These are phyloP conservation scores for Zaprionus camerounensis DNA, from an alignment of 1,140 invertebrate species.

Conservation along the genomic window DNA sequence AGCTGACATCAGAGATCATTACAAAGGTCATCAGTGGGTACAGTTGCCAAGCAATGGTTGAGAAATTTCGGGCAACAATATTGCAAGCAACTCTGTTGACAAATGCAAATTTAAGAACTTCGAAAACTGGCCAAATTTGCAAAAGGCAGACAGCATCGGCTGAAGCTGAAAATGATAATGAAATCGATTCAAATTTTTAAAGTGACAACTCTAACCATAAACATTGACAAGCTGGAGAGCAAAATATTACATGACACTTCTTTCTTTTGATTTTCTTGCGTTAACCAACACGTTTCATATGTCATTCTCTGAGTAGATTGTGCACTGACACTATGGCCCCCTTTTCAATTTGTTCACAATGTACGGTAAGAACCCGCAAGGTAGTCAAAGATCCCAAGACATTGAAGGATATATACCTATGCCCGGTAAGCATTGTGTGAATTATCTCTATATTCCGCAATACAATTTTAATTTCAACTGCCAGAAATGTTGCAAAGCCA, in stretches of 20 bases:
- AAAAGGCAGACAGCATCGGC: slow-evolving; percentile 21
- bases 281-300: slow-evolving; percentile 13
- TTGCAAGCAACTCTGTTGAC: slow-evolving; percentile 10
- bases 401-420: slow-evolving; percentile 43
- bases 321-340: slow-evolving; percentile 44
- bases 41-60: slow-evolving; percentile 52
- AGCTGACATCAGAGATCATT: slow-evolving; percentile 67
- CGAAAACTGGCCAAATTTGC: slow-evolving; percentile 62
- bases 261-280: not conserved
- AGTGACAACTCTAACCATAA: not conserved
- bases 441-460: not conserved
- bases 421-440: slow-evolving; percentile 38
- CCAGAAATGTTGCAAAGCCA: slow-evolving; percentile 34
- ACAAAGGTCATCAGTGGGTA: slow-evolving; percentile 48
- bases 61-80: slow-evolving; percentile 24
- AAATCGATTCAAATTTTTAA: slow-evolving; percentile 6
- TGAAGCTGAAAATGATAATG: slow-evolving; percentile 5
- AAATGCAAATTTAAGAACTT: slow-evolving; percentile 73
- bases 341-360: slow-evolving; percentile 47
- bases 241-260: not conserved
- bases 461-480: not conserved
- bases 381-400: slow-evolving; percentile 33
- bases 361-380: slow-evolving; percentile 40
- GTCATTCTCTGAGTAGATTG: not conserved
- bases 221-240: not conserved